Conservation (phyloP, 2,888 invertebrate genomes). For the Cheilosia scutellata region DNA sequence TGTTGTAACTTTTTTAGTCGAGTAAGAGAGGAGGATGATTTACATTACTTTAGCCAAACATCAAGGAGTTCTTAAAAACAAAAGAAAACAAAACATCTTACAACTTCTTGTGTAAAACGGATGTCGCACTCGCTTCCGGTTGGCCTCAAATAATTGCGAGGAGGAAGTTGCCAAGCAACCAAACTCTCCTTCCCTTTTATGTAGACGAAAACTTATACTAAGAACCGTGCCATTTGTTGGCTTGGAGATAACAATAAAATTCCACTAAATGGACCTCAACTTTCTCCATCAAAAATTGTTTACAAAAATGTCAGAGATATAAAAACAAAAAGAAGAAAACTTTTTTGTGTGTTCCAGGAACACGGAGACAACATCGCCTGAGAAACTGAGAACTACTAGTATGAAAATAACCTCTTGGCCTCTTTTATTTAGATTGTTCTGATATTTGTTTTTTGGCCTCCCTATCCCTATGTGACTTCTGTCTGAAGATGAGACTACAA, state of each 20-base stretch:
- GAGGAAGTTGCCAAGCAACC: slow-evolving; percentile 48
- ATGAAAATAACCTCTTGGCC: slow-evolving; percentile 61
- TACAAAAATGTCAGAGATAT: slow-evolving; percentile 40
- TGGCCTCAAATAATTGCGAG: slow-evolving; percentile 57
- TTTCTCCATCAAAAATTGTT: slow-evolving; percentile 72
- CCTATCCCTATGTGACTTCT: slow-evolving; percentile 40
- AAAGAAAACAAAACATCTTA: slow-evolving; percentile 60
- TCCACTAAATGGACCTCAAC: slow-evolving; percentile 74
- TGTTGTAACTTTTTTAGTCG: slow-evolving; percentile 47
- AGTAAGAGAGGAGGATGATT: slow-evolving; percentile 10
- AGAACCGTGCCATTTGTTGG: slow-evolving; percentile 62
- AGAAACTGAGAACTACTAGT: slow-evolving; percentile 30
- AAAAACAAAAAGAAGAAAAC: background rate
- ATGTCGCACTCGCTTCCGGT: slow-evolving; percentile 54
- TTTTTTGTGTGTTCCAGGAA: slow-evolving; percentile 10
- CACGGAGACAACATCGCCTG: slow-evolving; percentile 41
- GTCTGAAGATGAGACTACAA: slow-evolving; percentile 9
- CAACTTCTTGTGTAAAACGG: slow-evolving; percentile 51
- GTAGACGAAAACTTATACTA: slow-evolving; percentile 21
- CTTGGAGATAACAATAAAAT: slow-evolving; percentile 72
- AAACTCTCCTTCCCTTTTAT: slow-evolving; percentile 31
- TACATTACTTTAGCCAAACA: slow-evolving; percentile 47
- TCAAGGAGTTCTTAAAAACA: slow-evolving; percentile 24
- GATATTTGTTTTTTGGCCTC: slow-evolving; percentile 40
- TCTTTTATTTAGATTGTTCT: slow-evolving; percentile 55